phyloP scores from a whole-genome alignment of 2,888 invertebrate genomes.

The Tanytarsus gracilentus region DNA sequence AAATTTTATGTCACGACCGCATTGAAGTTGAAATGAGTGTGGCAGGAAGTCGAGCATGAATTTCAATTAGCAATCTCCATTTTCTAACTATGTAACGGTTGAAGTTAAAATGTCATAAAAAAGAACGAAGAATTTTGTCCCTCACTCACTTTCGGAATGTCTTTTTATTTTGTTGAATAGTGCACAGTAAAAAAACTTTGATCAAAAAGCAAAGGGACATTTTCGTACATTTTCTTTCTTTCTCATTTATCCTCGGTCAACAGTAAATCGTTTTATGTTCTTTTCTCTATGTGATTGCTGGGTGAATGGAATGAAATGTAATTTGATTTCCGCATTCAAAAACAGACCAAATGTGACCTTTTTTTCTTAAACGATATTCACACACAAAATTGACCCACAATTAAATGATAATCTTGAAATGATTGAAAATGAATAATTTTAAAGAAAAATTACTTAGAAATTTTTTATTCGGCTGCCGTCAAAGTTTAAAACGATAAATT shows the following conservation, averaged over 20 bases:
- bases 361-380: neutral
- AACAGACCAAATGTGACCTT: neutral
- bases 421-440: too few relatives aligned
- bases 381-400: neutral
- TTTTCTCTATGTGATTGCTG: neutral
- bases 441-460: too few relatives aligned
- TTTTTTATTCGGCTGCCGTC: too few relatives aligned
- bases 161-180: too few relatives aligned
- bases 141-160: neutral
- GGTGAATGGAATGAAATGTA: constrained; percentile 18
- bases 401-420: neutral
- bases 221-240: constrained; percentile 5
- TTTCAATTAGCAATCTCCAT: neutral
- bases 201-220: neutral
- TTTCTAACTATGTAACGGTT: neutral
- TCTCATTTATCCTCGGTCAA: neutral
- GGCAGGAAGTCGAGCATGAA: neutral
- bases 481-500: too few relatives aligned
- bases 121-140: neutral
- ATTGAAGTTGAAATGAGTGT: neutral
- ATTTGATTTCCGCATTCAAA: constrained; percentile 19
- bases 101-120: neutral
- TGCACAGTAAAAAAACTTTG: neutral
- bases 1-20: neutral
- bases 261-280: constrained; percentile 15